Percentiles rank a stretch among this genome's conserved stretches.
These are phyloP conservation scores for Megaceryle alcyon DNA, from an alignment of 2,797 vertebrate genomes.

Conservation along the genomic window DNA sequence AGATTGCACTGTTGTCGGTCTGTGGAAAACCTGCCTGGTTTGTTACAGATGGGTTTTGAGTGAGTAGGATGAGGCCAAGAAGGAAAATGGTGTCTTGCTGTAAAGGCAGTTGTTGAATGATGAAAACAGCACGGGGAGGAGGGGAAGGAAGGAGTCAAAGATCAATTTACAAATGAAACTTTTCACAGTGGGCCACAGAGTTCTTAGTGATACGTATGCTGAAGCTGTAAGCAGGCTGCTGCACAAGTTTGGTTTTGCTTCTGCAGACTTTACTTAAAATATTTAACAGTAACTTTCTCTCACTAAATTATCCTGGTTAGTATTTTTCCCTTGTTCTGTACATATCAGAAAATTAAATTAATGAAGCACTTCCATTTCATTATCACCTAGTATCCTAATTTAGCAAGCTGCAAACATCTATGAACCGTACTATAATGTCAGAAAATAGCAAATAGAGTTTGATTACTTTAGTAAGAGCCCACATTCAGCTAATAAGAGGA, in stretches of 20 bases:
- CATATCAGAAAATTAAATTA: slow-evolving; percentile 26
- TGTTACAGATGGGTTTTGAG: background rate
- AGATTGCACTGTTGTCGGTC: background rate
- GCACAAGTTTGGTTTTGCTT: background rate
- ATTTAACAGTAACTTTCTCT: background rate
- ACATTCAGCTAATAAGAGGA: background rate
- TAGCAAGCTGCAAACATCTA: background rate
- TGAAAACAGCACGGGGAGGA: background rate
- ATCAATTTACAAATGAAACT: background rate
- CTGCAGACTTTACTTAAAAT: background rate
- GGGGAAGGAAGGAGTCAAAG: background rate
- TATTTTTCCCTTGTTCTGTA: background rate
- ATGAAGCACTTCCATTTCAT: background rate
- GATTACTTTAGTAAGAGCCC: background rate
- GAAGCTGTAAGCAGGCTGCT: background rate
- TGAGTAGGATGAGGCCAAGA: background rate
- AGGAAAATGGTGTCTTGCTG: background rate
- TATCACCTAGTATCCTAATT: background rate
- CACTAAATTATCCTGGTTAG: background rate
- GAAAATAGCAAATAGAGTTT: background rate
- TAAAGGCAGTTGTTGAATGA: background rate
- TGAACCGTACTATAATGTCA: background rate
- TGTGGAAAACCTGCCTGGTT: background rate
- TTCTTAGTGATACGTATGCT: background rate
- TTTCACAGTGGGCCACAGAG: background rate